phyloP scores from a whole-genome alignment of 23 tunicate genomes.

The Clavelina lepadiformis region DNA sequence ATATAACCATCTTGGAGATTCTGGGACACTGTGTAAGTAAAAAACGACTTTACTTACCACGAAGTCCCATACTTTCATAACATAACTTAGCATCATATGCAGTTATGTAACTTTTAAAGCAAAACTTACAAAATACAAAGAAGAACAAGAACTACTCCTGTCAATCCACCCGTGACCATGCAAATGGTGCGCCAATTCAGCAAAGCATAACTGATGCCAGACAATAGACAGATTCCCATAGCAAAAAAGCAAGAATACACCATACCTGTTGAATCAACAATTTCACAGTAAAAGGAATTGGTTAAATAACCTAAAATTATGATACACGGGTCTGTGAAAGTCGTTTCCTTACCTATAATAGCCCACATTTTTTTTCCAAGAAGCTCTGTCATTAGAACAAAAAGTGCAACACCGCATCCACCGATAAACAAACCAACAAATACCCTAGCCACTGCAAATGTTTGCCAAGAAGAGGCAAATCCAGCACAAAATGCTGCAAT shows the following conservation, averaged over 20 bases:
- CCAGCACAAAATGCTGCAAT: conserved; percentile 46
- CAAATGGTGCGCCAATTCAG: conserved; percentile 50
- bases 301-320: neutral
- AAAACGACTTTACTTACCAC: neutral
- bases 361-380: conserved; percentile 40
- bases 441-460: conserved; percentile 65
- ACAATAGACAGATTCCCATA: conserved; percentile 61
- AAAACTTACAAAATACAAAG: conserved; percentile 49
- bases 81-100: too few relatives aligned
- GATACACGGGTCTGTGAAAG: neutral
- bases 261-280: conserved; percentile 33
- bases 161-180: conserved; percentile 41
- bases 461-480: conserved; percentile 57
- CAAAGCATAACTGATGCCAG: conserved; percentile 22
- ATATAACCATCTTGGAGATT: conserved; percentile 87
- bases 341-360: conserved; percentile 7
- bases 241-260: conserved; percentile 49
- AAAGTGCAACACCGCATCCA: conserved; percentile 31
- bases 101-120: neutral
- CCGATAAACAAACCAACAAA: conserved; percentile 60
- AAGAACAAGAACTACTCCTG: conserved; percentile 1
- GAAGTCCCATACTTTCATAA: neutral
- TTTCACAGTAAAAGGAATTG: neutral
- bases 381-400: conserved; percentile 49
- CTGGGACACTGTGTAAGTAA: conserved; percentile 42